Evolutionary conservation across 2,797 vertebrate genomes (phyloP), one percentile per base, ranked within the genome.

Genomic region (Acipenser oxyrinchus): DNA sequence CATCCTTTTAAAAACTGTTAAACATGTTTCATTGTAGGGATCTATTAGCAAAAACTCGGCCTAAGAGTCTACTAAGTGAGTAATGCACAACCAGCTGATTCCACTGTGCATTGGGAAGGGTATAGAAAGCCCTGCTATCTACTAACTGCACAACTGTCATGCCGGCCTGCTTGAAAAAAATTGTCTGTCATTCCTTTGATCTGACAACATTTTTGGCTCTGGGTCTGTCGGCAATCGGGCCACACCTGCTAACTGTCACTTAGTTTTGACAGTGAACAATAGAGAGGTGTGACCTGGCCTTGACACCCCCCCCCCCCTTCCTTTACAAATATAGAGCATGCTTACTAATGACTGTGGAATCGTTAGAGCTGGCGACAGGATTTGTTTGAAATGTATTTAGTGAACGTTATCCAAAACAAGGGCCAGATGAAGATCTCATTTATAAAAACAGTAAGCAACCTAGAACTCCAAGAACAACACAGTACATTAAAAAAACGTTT

Each of bases 201-300:
- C 48, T 62, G 8, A 4, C 57, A 37, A 18, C 7, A 37, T 23
- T 8, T 37, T 62, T 62, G 48, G 60, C 60, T 9, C 7, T 37
- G 60, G 37, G 37, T 37, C 37, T 37, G 37, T 37, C 37, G 5
- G 37, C 37, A 37, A 37, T 37, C 5, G 37, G 13, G 4, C 9
- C 18, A 62, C 60, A 62, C 18, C 60, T 62, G 23, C 8, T 62
- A 37, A 10, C 18, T 48, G 60, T 37, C 60, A 62, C 48, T 15
- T 18, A 62, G 18, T 13, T 7, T 37, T 23, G 60, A 62, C 60
- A 62, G 15, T 23, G 60, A 62, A 37, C 60, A 62, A 62, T 62
- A 62, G 48, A 62, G 48, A 62, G 60, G 11, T 10, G 60, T 48
- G 60, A 10, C 60, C 48, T 8, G 11, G 15, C 60, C 48, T 6